Conservation (phyloP, 2,888 invertebrate species). For the Cabera pusaria region DNA sequence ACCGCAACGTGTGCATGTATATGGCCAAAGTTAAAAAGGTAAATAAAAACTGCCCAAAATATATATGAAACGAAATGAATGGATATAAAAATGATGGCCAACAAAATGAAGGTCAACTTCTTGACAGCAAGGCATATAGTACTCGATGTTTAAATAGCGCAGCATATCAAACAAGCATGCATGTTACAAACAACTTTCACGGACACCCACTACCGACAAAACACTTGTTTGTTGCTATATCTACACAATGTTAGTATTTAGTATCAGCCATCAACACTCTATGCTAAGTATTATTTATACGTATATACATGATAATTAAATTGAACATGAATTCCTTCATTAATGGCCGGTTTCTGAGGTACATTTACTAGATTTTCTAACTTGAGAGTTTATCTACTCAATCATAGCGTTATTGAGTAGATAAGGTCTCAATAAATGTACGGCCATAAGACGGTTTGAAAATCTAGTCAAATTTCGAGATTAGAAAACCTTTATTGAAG, state of each 20-base stretch:
- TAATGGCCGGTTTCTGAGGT: no score
- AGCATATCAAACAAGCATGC: constrained; percentile 81
- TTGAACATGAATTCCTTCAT: no score
- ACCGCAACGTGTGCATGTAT: constrained; percentile 63
- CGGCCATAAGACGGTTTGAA: no score
- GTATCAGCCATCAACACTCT: constrained; percentile 10
- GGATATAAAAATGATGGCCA: constrained; percentile 91
- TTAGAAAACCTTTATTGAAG: no score
- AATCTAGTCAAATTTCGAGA: no score
- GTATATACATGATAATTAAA: no score
- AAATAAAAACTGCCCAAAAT: constrained; percentile 74
- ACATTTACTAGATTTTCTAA: no score
- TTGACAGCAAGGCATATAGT: constrained; percentile 89
- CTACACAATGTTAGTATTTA: constrained; percentile 21
- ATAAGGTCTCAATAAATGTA: no score
- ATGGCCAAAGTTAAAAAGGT: constrained; percentile 75
- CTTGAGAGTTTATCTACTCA: no score
- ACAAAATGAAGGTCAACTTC: constrained; percentile 98
- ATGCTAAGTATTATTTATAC: no score
- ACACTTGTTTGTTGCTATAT: constrained; percentile 16
- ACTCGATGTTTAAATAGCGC: constrained; percentile 76
- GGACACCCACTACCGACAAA: constrained; percentile 39
- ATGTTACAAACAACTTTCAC: constrained; percentile 54
- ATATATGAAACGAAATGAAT: constrained; percentile 80
- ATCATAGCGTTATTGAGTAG: no score